Conservation (phyloP, 2,113 vertebrate genomes). For the Oryzias celebensis region DNA sequence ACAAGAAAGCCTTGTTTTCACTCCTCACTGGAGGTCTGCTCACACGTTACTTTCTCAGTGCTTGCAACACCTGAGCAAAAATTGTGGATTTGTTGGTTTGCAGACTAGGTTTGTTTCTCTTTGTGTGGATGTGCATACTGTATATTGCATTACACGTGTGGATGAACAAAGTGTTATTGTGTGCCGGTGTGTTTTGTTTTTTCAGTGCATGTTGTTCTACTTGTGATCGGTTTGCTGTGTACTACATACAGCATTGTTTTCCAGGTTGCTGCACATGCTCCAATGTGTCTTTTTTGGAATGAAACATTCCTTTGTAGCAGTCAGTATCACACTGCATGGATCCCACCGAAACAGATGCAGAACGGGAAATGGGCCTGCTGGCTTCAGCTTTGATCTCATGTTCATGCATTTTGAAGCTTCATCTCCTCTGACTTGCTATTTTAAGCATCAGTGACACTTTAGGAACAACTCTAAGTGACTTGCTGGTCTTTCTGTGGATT, state of each 20-base stretch:
- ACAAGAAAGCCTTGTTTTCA: conserved; percentile 35
- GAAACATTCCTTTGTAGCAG: conserved; percentile 37
- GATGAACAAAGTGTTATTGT: conserved; percentile 39
- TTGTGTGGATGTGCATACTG: conserved; percentile 45
- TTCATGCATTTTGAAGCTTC: conserved; percentile 4
- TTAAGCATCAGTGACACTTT: conserved; percentile 35
- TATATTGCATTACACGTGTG: conserved; percentile 37
- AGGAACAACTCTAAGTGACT: conserved; percentile 28
- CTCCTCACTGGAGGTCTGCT: conserved; percentile 28
- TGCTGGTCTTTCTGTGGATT: conserved; percentile 3
- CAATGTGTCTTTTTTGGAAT: conserved; percentile 7
- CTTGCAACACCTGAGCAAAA: conserved; percentile 33
- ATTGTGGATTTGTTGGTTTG: conserved; percentile 49
- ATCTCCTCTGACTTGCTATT: conserved; percentile 40
- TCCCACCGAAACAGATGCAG: conserved; percentile 17
- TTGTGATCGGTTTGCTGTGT: conserved; percentile 23
- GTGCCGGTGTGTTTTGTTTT: conserved; percentile 41
- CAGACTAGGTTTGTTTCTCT: conserved; percentile 35
- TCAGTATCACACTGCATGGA: conserved; percentile 30
- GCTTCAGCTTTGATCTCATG: conserved; percentile 19
- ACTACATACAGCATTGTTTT: conserved; percentile 15
- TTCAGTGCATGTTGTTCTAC: conserved; percentile 43
- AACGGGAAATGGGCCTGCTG: conserved; percentile 13
- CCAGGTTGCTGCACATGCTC: neutral
- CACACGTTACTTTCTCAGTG: conserved; percentile 48